phyloP scores from a whole-genome alignment of 30 jellyfish, hydroid and myxozoan genomes.

The Chrysaora quinquecirrha region DNA sequence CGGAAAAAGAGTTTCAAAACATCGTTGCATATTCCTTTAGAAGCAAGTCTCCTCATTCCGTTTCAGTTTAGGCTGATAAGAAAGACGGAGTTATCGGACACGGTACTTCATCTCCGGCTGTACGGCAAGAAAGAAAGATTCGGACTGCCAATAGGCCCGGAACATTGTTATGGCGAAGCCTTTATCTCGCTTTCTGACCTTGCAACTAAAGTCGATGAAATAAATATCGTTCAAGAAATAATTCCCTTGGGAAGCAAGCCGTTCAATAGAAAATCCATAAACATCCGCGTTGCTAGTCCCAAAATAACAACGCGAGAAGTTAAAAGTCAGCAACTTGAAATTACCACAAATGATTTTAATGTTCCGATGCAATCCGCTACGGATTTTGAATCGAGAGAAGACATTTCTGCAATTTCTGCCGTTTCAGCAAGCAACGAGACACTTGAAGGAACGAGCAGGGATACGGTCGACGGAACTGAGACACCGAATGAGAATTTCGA shows the following conservation, averaged over 20 bases:
- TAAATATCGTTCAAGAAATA: slow-evolving; percentile 48
- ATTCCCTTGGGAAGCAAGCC: slow-evolving; percentile 62
- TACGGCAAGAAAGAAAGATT: slow-evolving; percentile 42
- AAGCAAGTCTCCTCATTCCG: slow-evolving; percentile 46
- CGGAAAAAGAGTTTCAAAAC: slow-evolving; percentile 22
- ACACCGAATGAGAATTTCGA: no score
- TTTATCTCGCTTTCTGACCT: slow-evolving; percentile 50
- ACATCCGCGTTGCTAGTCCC: slow-evolving; percentile 52
- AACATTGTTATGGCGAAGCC: slow-evolving; percentile 67
- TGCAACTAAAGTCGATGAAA: slow-evolving; percentile 28
- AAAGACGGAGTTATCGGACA: slow-evolving; percentile 9
- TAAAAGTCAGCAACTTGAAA: neutral
- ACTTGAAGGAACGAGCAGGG: no score
- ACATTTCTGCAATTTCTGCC: no score
- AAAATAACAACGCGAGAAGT: slow-evolving; percentile 24
- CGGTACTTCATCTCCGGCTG: slow-evolving; percentile 38
- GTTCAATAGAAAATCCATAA: slow-evolving; percentile 33
- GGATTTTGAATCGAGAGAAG: no score
- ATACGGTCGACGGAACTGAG: no score
- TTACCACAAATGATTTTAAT: neutral
- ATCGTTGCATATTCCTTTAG: slow-evolving; percentile 44
- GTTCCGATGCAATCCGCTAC: no score
- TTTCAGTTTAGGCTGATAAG: slow-evolving; percentile 32
- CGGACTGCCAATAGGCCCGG: slow-evolving; percentile 57
- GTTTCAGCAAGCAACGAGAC: no score